Percentiles rank a stretch among this genome's conserved stretches.
Evolutionary conservation across 2,888 invertebrate genomes (phyloP).

Genomic region (Drosophila melanosoma): DNA sequence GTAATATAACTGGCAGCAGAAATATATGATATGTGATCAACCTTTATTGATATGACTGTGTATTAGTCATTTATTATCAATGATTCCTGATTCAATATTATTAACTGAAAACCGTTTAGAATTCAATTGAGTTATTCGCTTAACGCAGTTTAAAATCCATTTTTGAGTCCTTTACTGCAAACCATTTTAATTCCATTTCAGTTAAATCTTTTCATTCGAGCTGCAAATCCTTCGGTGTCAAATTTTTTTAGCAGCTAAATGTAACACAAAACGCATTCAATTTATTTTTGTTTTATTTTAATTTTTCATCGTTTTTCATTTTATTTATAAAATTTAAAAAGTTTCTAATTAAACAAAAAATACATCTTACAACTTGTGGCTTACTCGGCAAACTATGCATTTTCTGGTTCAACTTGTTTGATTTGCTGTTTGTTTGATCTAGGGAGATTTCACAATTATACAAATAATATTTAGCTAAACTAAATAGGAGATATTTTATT

Average conservation of each 20-base stretch:
- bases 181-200: no score
- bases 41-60: not conserved
- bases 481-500: slow-evolving; percentile 59
- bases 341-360: slow-evolving; percentile 74
- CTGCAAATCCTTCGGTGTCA: not conserved
- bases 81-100: no score
- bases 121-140: no score
- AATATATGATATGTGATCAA: not conserved
- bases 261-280: not conserved
- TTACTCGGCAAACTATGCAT: slow-evolving; percentile 42
- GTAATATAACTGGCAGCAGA: not conserved
- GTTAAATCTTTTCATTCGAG: not conserved
- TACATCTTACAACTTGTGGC: slow-evolving; percentile 59
- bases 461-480: slow-evolving; percentile 64
- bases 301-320: slow-evolving; percentile 51
- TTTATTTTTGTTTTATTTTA: slow-evolving; percentile 25
- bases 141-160: not conserved
- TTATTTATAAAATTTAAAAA: slow-evolving; percentile 79
- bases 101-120: no score
- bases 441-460: slow-evolving; percentile 61
- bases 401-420: slow-evolving; percentile 26
- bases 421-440: slow-evolving; percentile 22
- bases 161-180: not conserved
- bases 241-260: not conserved
- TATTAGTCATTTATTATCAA: not conserved